phyloP scores from a whole-genome alignment of 2,113 vertebrate genomes.

The Cyphomyrus discorhynchus region DNA sequence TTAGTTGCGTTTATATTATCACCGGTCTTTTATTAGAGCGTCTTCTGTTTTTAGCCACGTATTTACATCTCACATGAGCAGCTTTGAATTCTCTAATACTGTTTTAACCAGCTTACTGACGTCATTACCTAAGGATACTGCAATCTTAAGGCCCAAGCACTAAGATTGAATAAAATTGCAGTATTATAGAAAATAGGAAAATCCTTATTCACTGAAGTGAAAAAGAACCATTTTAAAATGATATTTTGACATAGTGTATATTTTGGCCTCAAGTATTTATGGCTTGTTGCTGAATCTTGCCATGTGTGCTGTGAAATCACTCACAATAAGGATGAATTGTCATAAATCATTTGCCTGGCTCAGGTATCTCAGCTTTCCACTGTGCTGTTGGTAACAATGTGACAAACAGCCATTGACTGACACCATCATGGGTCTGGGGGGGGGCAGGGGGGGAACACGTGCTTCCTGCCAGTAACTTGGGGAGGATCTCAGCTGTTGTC shows the following conservation, averaged over 20 bases:
- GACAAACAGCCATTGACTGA: background rate
- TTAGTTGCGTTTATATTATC: background rate
- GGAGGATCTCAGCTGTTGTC: background rate
- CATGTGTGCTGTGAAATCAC: background rate
- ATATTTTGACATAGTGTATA: background rate
- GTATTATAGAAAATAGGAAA: background rate
- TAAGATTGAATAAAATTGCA: background rate
- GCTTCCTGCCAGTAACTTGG: background rate
- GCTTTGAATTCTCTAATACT: background rate
- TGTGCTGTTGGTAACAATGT: background rate
- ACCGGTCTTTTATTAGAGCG: background rate
- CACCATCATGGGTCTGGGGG: background rate
- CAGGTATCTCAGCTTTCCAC: background rate
- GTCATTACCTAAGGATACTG: background rate
- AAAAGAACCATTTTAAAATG: background rate
- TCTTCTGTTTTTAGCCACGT: background rate
- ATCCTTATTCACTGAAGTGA: background rate
- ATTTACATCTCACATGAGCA: background rate
- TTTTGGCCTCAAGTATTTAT: background rate
- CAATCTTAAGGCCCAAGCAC: background rate
- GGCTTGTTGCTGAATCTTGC: background rate
- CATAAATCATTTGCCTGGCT: background rate
- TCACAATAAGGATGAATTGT: background rate
- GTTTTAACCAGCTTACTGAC: background rate
- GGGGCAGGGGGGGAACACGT: background rate